Evolutionary conservation across 2,888 invertebrate species (phyloP).

Genomic region (Hydriomena furcata): DNA sequence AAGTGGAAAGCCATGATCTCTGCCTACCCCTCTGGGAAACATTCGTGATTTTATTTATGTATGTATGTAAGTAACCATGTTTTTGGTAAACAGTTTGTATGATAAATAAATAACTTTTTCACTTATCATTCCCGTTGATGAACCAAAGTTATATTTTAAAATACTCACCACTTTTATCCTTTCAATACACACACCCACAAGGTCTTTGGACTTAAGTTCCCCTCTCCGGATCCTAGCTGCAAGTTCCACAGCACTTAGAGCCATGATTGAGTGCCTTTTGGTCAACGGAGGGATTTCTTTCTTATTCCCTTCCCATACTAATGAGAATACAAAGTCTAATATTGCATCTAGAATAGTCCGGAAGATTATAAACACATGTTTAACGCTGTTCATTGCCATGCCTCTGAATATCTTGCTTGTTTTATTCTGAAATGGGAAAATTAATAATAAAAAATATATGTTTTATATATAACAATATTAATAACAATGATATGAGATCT

Average conservation of each 20-base stretch:
- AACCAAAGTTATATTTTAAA: no score
- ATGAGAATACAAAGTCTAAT: constrained; percentile 61
- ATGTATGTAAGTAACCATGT: no score
- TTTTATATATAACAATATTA: no score
- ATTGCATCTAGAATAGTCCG: constrained; percentile 61
- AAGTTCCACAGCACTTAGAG: constrained; percentile 86
- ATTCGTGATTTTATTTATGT: no score
- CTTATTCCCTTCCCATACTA: constrained; percentile 60
- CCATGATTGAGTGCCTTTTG: constrained; percentile 56
- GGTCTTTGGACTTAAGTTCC: constrained; percentile 86
- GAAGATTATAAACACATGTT: constrained; percentile 56
- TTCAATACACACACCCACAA: constrained; percentile 89
- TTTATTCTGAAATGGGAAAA: constrained; percentile 24
- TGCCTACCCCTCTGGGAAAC: no score
- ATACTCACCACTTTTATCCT: constrained; percentile 86
- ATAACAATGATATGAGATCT: no score
- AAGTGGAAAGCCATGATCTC: no score
- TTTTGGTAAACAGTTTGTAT: no score
- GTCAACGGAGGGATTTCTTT: constrained; percentile 63
- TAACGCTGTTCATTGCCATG: constrained; percentile 38
- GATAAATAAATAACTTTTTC: no score
- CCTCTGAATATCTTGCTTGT: constrained; percentile 25
- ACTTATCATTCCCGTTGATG: no score
- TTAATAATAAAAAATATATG: neutral
- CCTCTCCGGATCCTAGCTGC: constrained; percentile 86